These are phyloP conservation scores for Pterostichus niger DNA, from an alignment of 2,888 invertebrate species.

Conservation along the genomic window DNA sequence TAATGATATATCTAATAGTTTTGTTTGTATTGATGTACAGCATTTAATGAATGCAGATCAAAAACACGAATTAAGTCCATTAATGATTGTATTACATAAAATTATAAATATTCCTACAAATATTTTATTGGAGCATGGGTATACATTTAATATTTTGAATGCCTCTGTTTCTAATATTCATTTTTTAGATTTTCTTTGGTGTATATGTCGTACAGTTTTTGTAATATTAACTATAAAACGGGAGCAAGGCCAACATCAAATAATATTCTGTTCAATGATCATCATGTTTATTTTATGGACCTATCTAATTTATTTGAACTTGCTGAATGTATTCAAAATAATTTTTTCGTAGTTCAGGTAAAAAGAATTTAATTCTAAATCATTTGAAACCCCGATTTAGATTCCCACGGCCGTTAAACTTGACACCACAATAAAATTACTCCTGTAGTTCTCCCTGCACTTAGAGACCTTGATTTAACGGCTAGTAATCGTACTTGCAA, in stretches of 20 bases:
- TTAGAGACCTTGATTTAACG: too few relatives aligned
- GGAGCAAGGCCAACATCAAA: constrained; percentile 64
- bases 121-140: constrained; percentile 68
- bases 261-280: constrained; percentile 69
- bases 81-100: constrained; percentile 69
- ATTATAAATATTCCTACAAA: constrained; percentile 70
- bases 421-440: too few relatives aligned
- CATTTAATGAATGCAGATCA: constrained; percentile 69
- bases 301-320: not conserved
- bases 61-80: constrained; percentile 68
- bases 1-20: constrained; percentile 62
- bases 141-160: not conserved
- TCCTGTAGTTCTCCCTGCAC: too few relatives aligned
- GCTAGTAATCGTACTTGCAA: too few relatives aligned
- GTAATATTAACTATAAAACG: constrained; percentile 68
- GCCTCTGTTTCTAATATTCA: not conserved
- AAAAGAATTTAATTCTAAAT: too few relatives aligned
- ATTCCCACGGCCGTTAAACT: too few relatives aligned
- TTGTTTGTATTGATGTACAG: constrained; percentile 68
- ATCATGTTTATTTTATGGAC: constrained; percentile 69
- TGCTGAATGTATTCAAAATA: not conserved
- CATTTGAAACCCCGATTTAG: too few relatives aligned
- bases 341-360: not conserved
- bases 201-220: constrained; percentile 68
- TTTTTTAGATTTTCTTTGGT: constrained; percentile 69